Conservation (phyloP, 1,140 invertebrate species). For the Steinernema feltiae region DNA sequence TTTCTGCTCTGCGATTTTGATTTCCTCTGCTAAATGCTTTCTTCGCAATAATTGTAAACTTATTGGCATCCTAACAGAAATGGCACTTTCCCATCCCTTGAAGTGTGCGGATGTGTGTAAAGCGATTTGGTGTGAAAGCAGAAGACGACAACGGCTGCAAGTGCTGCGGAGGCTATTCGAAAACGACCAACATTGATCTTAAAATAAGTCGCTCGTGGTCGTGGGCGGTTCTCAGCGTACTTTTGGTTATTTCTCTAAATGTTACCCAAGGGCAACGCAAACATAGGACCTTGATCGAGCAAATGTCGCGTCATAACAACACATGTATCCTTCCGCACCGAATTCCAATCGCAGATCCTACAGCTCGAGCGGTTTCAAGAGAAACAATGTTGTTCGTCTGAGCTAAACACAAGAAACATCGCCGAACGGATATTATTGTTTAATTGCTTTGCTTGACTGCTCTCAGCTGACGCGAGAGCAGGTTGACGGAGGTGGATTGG, state of each 20-base stretch:
- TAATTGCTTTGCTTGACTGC: not conserved
- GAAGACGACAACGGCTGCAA: not conserved
- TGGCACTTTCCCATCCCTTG: not conserved
- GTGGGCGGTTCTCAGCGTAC: slow-evolving; percentile 10
- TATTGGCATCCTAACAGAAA: not conserved
- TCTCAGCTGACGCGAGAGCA: not conserved
- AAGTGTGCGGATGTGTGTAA: not conserved
- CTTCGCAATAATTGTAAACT: not conserved
- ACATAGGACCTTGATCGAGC: too few relatives aligned
- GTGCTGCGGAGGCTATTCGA: not conserved
- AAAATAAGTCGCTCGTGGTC: not conserved
- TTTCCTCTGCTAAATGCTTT: not conserved
- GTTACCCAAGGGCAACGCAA: too few relatives aligned
- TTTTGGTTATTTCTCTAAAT: too few relatives aligned
- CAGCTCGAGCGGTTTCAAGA: too few relatives aligned
- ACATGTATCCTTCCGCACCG: too few relatives aligned
- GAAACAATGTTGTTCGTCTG: too few relatives aligned
- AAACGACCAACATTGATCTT: not conserved
- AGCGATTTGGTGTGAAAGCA: not conserved
- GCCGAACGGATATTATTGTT: not conserved
- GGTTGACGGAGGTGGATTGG: not conserved
- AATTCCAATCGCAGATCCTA: too few relatives aligned
- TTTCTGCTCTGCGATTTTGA: not conserved
- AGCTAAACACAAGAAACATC: not conserved
- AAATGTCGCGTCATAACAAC: too few relatives aligned